A percentile compares a stretch with the other conserved stretches of the same genome.
Evolutionary conservation across 2,888 invertebrate genomes (phyloP).

Genomic region (Leistus spinibarbis): DNA sequence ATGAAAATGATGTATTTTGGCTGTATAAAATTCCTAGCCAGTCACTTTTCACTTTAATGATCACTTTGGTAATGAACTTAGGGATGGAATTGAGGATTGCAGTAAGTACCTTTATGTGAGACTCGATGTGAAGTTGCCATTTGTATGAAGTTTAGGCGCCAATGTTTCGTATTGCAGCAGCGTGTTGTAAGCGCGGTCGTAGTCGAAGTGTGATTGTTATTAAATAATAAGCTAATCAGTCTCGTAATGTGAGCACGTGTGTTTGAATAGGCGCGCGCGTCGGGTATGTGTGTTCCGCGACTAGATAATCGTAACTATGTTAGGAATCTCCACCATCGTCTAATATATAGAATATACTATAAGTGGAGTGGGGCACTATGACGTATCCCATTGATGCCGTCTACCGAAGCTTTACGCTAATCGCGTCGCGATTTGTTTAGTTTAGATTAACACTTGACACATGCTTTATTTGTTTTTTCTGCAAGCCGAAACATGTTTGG

Average conservation of each 20-base stretch:
- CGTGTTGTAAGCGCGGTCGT: not conserved
- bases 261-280: slow-evolving; percentile 3
- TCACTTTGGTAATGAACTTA: not conserved
- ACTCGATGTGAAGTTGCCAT: not conserved
- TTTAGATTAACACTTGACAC: not conserved
- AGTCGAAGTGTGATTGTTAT: not conserved
- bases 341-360: not conserved
- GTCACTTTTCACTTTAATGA: not conserved
- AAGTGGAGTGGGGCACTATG: not conserved
- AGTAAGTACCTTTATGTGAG: not conserved
- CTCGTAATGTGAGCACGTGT: not conserved
- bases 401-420: not conserved
- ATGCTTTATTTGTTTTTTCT: not conserved
- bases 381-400: not conserved
- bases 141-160: not conserved
- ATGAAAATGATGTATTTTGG: too few relatives aligned
- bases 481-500: not conserved
- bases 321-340: slow-evolving; percentile 15
- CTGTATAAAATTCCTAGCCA: not conserved
- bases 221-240: not conserved
- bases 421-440: not conserved
- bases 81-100: not conserved
- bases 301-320: slow-evolving; percentile 24
- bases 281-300: slow-evolving; percentile 24
- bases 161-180: not conserved